Evolutionary conservation across 2,797 vertebrate species (phyloP).

Genomic region (Propithecus deckenii): DNA sequence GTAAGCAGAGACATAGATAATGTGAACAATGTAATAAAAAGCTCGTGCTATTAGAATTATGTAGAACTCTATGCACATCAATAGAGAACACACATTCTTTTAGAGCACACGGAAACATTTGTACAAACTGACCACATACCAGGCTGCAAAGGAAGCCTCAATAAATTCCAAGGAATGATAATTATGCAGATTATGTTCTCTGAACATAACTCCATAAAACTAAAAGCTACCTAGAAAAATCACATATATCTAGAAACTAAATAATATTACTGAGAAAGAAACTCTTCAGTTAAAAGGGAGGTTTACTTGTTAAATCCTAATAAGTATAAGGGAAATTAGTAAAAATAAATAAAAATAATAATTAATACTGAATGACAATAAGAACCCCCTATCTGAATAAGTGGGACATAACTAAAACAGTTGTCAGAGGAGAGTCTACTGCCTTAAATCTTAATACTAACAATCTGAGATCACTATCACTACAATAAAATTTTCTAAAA

Average conservation of each 20-base stretch:
- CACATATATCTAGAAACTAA: neutral
- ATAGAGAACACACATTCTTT: neutral
- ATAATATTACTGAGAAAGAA: neutral
- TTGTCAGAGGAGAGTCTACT: neutral
- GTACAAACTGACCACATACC: neutral
- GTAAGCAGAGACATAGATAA: neutral
- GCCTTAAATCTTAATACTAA: neutral
- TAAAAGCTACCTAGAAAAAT: neutral
- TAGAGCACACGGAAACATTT: neutral
- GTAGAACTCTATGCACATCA: neutral
- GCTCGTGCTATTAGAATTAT: neutral
- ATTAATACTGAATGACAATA: neutral
- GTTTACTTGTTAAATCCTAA: neutral
- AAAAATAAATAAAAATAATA: neutral
- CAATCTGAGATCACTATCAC: no score
- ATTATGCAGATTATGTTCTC: neutral
- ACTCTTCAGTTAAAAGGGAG: neutral
- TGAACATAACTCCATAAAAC: no score
- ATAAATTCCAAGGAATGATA: neutral
- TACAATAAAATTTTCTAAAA: no score
- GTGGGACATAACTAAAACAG: neutral
- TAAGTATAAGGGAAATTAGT: neutral
- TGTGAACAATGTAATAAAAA: neutral
- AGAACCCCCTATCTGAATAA: neutral
- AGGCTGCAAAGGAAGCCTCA: neutral